Evolutionary conservation across 2,797 vertebrate genomes (phyloP).

Genomic region (Schizothorax lantsangensis): DNA sequence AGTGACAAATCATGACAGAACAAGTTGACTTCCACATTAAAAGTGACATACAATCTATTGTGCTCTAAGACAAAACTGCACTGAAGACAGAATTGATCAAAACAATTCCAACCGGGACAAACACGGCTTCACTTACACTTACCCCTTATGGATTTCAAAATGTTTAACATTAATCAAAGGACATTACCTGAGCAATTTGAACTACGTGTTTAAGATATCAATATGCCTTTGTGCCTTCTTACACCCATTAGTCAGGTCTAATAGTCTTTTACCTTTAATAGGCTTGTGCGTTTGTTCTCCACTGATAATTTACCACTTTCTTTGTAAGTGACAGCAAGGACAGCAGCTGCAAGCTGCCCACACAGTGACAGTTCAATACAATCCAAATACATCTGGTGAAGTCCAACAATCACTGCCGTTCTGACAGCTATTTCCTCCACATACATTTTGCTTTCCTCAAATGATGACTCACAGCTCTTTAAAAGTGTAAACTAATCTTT

Average conservation of each 20-base stretch:
- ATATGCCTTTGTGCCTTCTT: background rate
- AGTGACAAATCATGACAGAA: background rate
- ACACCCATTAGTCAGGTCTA: background rate
- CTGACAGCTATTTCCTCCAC: constrained; percentile 1
- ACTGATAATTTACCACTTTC: background rate
- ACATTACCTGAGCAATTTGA: background rate
- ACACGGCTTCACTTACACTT: background rate
- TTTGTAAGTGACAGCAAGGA: constrained; percentile 7
- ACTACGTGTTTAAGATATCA: background rate
- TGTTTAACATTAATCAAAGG: background rate
- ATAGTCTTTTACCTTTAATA: background rate
- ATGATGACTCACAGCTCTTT: background rate
- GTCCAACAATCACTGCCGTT: background rate
- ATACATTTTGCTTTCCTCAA: background rate
- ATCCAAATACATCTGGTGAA: background rate
- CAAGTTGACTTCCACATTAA: background rate
- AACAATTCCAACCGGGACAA: background rate
- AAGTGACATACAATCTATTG: background rate
- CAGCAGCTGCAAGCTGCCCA: background rate
- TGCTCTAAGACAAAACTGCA: background rate
- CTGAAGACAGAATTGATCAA: background rate
- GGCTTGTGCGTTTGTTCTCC: background rate
- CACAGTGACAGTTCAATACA: background rate
- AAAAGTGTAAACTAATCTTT: background rate
- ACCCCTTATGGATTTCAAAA: background rate